These are phyloP conservation scores for Sphyrna mokarran DNA, from an alignment of 2,113 vertebrate genomes.

Conservation along the genomic window DNA sequence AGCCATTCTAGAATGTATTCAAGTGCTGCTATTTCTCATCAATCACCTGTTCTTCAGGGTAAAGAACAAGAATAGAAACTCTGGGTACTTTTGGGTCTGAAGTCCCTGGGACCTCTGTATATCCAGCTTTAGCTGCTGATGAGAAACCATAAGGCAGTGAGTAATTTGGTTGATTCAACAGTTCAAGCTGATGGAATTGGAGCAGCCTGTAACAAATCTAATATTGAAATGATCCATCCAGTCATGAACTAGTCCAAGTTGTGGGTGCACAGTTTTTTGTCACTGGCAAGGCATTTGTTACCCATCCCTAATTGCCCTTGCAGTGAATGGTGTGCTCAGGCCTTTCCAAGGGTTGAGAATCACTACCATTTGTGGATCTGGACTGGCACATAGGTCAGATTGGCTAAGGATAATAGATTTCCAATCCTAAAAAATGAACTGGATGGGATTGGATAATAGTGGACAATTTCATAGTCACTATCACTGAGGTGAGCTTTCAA, in stretches of 20 bases:
- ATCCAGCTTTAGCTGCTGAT: background rate
- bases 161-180: background rate
- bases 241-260: background rate
- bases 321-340: background rate
- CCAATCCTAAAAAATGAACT: background rate
- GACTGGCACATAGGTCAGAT: background rate
- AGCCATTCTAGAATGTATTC: background rate
- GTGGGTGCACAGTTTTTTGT: background rate
- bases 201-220: background rate
- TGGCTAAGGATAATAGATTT: background rate
- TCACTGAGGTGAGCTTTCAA: background rate
- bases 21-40: background rate
- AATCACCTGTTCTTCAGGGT: background rate
- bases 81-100: background rate
- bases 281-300: background rate
- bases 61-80: background rate
- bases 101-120: background rate
- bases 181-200: background rate
- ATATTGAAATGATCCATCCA: background rate
- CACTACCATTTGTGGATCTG: background rate
- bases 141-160: background rate
- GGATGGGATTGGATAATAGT: background rate
- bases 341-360: background rate
- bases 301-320: background rate
- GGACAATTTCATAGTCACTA: background rate